phyloP scores from a whole-genome alignment of 2,113 vertebrate genomes.

The Psephotus haematonotus region DNA sequence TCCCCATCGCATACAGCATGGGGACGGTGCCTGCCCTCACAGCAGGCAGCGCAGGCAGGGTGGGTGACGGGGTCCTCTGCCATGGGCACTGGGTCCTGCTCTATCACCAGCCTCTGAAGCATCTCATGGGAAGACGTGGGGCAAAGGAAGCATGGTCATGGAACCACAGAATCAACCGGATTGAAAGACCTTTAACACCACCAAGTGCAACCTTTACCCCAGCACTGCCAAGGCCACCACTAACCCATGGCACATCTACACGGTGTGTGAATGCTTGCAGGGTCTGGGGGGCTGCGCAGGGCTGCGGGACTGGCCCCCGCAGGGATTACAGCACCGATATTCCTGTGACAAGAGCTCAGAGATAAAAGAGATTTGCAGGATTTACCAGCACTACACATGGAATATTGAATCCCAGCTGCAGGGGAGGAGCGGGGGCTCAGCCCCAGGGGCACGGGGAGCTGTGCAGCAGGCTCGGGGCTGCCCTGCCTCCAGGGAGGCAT shows the following conservation, averaged over 20 bases:
- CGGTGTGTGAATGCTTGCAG: neutral
- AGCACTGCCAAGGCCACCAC: neutral
- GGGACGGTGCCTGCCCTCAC: fast-evolving
- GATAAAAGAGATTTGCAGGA: constrained; percentile 60
- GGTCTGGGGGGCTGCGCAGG: neutral
- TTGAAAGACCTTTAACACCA: neutral
- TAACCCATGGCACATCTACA: neutral
- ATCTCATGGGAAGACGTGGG: fast-evolving
- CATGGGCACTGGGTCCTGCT: fast-evolving
- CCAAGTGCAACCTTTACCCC: neutral
- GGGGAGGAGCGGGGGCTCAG: neutral
- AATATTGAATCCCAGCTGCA: constrained; percentile 55
- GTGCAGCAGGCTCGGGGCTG: neutral
- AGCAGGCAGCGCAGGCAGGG: fast-evolving
- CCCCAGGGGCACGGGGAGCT: neutral
- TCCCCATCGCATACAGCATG: neutral
- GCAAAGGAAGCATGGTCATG: fast-evolving
- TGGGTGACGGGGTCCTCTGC: neutral
- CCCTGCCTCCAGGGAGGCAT: fast-evolving
- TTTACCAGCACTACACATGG: constrained; percentile 52
- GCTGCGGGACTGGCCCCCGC: fast-evolving
- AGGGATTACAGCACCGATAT: constrained; percentile 2
- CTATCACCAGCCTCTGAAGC: neutral
- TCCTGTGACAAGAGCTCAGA: constrained; percentile 43
- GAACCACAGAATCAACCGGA: neutral